Base-by-base conservation (phyloP, 1,140 invertebrate genomes). In the Pomacea maculata region DNA sequence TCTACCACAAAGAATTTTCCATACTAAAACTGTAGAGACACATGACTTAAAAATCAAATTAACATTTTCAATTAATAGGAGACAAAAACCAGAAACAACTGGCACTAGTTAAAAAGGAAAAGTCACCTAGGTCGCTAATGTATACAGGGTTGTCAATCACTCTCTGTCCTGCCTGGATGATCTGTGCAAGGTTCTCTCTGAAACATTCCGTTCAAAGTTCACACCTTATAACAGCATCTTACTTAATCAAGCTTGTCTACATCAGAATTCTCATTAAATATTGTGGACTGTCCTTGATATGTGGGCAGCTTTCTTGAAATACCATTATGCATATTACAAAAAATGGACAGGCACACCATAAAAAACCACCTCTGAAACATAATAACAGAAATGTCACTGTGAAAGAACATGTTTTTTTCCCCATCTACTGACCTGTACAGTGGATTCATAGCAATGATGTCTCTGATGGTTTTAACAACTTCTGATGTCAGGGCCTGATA, bases 81-180 rank as follows among this genome's bases (percentile, higher is more conserved):
- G 0, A 45, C 34, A 45, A 1, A 45, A 45, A 1, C 34, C 34
- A 0, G 34, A 45, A 45, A 45, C 34, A 45, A 45, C 34, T 6
- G 34, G 34, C 34, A 45, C 34, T 45, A 45, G 34, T 45, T 45
- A 45, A 45, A 61, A 79, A 78, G 80, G 82, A 65, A 65, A 6
- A 79, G 79, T 82, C 82, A 91, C 91, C 91, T 79, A 92, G 79
- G 92, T 99, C 98, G 86, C 97, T 97, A 17, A 99, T 92, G 92
- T 99, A 99, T 34, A 99, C 96, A n/a, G 98, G 98, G 93, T 99
- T 99, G 91, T 99, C 98, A 45, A 98, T 96, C 25, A 99, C 96
- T 84, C 97, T 93, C 90, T 98, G 97, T 10, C 97, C 97, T 88
- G 97, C 96, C 88, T 98, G 97, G 83, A 99, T 93, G 94, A 99